Conservation (phyloP, 1,140 invertebrate genomes). For the Paracyclopina nana region DNA sequence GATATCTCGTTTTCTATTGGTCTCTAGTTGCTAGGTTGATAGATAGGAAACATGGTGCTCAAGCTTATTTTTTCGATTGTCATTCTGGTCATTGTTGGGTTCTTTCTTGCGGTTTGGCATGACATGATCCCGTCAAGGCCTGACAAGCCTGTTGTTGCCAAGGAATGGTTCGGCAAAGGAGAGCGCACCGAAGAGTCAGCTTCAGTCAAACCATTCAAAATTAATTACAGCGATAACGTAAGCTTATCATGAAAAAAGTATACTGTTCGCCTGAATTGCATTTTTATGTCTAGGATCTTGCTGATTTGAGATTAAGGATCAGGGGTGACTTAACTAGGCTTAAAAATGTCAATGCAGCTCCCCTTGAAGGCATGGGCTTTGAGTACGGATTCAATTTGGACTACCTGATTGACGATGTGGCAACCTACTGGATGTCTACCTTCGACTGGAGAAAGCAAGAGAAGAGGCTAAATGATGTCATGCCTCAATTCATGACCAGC, state of each 20-base stretch:
- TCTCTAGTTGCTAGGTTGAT: too few species aligned
- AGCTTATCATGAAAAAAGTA: neutral
- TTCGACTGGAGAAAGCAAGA: neutral
- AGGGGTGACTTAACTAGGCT: neutral
- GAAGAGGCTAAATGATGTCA: neutral
- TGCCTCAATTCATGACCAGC: constrained; percentile 40
- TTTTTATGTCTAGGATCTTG: neutral
- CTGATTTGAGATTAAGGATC: neutral
- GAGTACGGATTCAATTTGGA: neutral
- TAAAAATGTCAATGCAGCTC: too few species aligned
- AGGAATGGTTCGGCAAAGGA: neutral
- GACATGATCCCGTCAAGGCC: neutral
- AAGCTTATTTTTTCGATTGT: too few species aligned
- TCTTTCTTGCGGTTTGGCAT: neutral
- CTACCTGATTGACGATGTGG: neutral
- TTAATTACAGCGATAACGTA: neutral
- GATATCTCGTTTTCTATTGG: too few species aligned
- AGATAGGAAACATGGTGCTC: too few species aligned
- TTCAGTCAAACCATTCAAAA: neutral
- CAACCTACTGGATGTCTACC: neutral
- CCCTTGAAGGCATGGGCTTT: neutral
- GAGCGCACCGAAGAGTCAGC: neutral
- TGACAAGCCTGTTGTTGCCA: neutral
- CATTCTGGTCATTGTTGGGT: neutral
- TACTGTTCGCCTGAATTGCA: neutral